phyloP scores from a whole-genome alignment of 2,113 vertebrate species.

The Diglossa brunneiventris region DNA sequence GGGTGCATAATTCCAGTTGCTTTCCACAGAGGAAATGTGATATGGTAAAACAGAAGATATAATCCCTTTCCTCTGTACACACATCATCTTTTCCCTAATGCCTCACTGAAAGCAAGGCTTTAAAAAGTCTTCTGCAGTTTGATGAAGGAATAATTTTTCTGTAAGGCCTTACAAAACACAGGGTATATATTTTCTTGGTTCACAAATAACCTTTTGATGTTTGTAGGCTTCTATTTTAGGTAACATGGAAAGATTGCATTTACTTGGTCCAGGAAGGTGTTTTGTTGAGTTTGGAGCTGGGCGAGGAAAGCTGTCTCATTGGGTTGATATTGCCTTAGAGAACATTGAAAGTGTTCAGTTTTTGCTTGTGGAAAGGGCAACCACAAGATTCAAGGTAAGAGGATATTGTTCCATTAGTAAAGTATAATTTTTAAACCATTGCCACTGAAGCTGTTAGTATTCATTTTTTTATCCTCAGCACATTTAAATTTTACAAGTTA shows the following conservation, averaged over 20 bases:
- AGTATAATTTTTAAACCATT: not conserved
- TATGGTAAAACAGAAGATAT: not conserved
- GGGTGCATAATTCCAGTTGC: not conserved
- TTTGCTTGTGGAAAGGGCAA: constrained; percentile 90
- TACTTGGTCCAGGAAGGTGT: constrained; percentile 85
- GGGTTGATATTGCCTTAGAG: constrained; percentile 88
- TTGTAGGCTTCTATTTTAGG: constrained; percentile 92
- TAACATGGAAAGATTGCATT: constrained; percentile 85
- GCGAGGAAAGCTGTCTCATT: constrained; percentile 93
- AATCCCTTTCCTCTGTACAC: not conserved
- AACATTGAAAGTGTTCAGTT: constrained; percentile 79
- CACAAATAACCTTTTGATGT: constrained; percentile 58
- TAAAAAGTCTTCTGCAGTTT: not conserved
- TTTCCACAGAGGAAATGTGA: not conserved
- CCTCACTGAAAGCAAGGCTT: not conserved
- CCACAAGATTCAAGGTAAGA: constrained; percentile 91
- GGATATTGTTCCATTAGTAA: not conserved
- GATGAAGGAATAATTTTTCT: not conserved
- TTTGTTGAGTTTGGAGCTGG: constrained; percentile 97
- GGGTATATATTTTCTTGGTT: not conserved
- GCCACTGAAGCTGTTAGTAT: not conserved
- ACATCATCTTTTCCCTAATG: not conserved
- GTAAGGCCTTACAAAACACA: not conserved
- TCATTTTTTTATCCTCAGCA: not conserved
- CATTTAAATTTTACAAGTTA: not conserved